Percentiles rank a stretch among this genome's conserved stretches.
These are phyloP conservation scores for Drosophila macrospina DNA, from an alignment of 2,888 invertebrate species.

Conservation along the genomic window DNA sequence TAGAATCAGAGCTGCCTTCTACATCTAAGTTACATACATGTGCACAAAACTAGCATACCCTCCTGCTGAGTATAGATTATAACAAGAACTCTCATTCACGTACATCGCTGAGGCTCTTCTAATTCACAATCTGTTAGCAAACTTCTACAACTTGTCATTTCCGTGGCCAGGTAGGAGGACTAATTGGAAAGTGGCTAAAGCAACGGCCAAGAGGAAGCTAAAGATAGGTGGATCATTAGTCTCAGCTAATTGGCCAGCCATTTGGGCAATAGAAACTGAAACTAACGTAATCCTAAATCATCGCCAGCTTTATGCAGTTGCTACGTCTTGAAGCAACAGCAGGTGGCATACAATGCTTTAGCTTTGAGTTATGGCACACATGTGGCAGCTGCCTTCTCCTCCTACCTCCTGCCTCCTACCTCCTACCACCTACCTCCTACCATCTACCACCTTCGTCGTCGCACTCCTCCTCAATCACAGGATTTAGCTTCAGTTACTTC, in stretches of 20 bases:
- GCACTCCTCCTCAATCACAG: background rate
- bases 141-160: conserved; percentile 2
- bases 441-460: too few relatives aligned
- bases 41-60: background rate
- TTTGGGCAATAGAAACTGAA: conserved; percentile 16
- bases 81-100: background rate
- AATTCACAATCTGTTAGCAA: conserved; percentile 16
- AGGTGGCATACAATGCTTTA: conserved; percentile 29
- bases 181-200: conserved; percentile 18
- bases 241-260: conserved; percentile 41
- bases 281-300: conserved; percentile 42
- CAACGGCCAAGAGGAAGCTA: background rate
- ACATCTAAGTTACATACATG: background rate
- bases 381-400: conserved; percentile 49
- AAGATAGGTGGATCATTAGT: conserved; percentile 34
- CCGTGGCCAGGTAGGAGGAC: background rate
- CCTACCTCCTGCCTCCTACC: too few relatives aligned
- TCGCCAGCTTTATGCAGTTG: conserved; percentile 22
- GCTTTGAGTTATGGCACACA: conserved; percentile 73
- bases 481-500: background rate
- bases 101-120: background rate
- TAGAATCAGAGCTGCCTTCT: background rate
- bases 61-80: background rate
- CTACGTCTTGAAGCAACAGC: conserved; percentile 23
- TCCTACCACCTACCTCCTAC: background rate